Conservation (phyloP, 2,888 invertebrate genomes). For the Lepidochitona cinerea region DNA sequence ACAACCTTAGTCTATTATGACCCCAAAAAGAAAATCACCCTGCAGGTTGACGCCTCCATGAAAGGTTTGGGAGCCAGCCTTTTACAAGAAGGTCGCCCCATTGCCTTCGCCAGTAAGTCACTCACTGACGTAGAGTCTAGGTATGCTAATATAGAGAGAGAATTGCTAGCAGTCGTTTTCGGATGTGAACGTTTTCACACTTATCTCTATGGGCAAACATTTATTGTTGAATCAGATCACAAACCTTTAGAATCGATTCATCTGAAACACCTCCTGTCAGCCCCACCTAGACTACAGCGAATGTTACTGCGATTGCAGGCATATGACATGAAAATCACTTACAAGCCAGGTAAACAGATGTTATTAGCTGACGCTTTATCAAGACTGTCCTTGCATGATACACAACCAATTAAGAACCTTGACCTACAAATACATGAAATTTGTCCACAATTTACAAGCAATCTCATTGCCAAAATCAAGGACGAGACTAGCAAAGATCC, state of each 20-base stretch:
- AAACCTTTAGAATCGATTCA: conserved; percentile 27
- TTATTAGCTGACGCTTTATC: conserved; percentile 29
- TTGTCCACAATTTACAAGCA: background rate
- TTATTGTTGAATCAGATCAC: conserved; percentile 22
- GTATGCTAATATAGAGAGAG: conserved; percentile 29
- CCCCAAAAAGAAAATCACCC: background rate
- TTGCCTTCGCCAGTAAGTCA: conserved; percentile 25
- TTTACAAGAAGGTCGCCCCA: conserved; percentile 19
- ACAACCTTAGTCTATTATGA: conserved; percentile 19
- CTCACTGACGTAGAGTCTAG: conserved; percentile 19
- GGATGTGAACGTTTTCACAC: conserved; percentile 25
- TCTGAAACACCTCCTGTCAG: conserved; percentile 15
- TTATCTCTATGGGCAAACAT: conserved; percentile 18
- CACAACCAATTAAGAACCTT: too few relatives aligned
- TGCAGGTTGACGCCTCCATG: conserved; percentile 18
- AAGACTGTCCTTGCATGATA: background rate
- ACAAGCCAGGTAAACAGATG: conserved; percentile 28
- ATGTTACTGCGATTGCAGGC: conserved; percentile 29
- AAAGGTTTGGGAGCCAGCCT: conserved; percentile 27
- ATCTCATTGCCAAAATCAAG: background rate
- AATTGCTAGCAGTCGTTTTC: conserved; percentile 31
- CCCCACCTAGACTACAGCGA: conserved; percentile 25
- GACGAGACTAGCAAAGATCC: conserved; percentile 9
- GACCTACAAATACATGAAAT: too few relatives aligned
- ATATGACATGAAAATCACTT: conserved; percentile 23